Conservation (phyloP, 1,140 invertebrate genomes). For the Vollenhovia emeryi region DNA sequence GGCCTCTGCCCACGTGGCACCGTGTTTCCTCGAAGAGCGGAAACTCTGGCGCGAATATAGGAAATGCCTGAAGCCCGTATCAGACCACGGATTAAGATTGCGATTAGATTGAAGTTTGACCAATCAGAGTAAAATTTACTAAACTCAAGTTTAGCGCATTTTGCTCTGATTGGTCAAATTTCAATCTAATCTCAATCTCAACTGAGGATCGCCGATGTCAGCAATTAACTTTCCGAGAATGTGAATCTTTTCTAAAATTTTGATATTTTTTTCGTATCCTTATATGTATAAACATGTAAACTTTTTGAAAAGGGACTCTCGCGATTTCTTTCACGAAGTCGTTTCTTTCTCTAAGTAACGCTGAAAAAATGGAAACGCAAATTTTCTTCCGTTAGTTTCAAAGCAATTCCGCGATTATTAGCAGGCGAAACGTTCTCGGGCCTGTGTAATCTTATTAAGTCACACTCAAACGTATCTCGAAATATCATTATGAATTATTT, state of each 20-base stretch:
- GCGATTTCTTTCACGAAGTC: neutral
- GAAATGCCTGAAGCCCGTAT: too few species aligned
- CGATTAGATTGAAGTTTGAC: too few species aligned
- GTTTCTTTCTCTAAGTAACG: neutral
- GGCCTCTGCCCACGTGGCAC: neutral
- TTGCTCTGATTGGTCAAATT: too few species aligned
- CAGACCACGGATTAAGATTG: too few species aligned
- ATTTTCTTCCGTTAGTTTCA: too few species aligned
- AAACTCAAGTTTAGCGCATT: too few species aligned
- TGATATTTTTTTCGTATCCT: neutral
- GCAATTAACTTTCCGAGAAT: neutral
- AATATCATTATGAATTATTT: neutral
- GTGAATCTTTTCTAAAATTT: neutral
- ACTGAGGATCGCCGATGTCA: neutral
- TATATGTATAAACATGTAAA: neutral
- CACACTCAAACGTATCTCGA: neutral
- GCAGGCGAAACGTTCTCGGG: neutral
- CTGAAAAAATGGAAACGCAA: neutral
- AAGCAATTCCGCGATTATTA: too few species aligned
- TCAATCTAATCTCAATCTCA: too few species aligned
- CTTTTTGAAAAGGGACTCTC: neutral
- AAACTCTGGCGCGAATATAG: neutral
- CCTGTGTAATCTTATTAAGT: neutral
- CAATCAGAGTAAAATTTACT: too few species aligned
- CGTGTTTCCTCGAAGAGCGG: slow-evolving; percentile 51